A percentile compares a stretch with the other conserved stretches of the same genome.
phyloP scores from a whole-genome alignment of 64 coral and sea anemone species.

The Montipora capricornis region DNA sequence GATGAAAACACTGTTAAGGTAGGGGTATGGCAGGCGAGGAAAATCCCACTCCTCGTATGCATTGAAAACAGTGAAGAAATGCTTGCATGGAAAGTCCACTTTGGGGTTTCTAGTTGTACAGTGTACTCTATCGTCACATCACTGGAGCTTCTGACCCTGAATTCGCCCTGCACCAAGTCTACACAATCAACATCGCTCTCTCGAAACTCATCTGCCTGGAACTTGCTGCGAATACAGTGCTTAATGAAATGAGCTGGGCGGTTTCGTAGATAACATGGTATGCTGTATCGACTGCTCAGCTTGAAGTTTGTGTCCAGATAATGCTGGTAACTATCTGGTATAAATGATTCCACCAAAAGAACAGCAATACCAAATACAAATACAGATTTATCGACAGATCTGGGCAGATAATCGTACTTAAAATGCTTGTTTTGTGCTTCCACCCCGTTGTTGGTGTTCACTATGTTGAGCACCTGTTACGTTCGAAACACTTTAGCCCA shows the following conservation, averaged over 20 bases:
- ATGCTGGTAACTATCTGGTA: slow-evolving; percentile 56
- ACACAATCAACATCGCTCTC: slow-evolving; percentile 12
- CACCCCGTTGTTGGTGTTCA: slow-evolving; percentile 60
- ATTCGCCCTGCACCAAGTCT: not conserved
- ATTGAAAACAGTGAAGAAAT: slow-evolving; percentile 37
- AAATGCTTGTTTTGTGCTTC: slow-evolving; percentile 56
- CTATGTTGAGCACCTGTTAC: slow-evolving; percentile 41
- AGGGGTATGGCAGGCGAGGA: not conserved
- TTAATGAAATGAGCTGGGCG: slow-evolving; percentile 27
- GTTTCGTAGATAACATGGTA: slow-evolving; percentile 31
- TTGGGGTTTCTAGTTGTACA: not conserved
- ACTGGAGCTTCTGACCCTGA: not conserved
- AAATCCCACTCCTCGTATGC: slow-evolving; percentile 31
- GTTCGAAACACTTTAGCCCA: slow-evolving; percentile 5
- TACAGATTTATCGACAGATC: slow-evolving; percentile 39
- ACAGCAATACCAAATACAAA: slow-evolving; percentile 47
- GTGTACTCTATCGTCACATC: not conserved
- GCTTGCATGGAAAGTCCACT: slow-evolving; percentile 46
- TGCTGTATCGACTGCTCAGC: slow-evolving; percentile 6
- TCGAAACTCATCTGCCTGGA: not conserved
- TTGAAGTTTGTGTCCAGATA: slow-evolving; percentile 54
- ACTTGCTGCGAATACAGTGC: slow-evolving; percentile 19
- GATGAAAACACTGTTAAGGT: slow-evolving; percentile 20
- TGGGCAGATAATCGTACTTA: slow-evolving; percentile 44
- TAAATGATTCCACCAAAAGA: slow-evolving; percentile 56